Evolutionary conservation across 2,888 invertebrate genomes (phyloP), one percentile per base, ranked within the genome.

Genomic region (Acleris sparsana): DNA sequence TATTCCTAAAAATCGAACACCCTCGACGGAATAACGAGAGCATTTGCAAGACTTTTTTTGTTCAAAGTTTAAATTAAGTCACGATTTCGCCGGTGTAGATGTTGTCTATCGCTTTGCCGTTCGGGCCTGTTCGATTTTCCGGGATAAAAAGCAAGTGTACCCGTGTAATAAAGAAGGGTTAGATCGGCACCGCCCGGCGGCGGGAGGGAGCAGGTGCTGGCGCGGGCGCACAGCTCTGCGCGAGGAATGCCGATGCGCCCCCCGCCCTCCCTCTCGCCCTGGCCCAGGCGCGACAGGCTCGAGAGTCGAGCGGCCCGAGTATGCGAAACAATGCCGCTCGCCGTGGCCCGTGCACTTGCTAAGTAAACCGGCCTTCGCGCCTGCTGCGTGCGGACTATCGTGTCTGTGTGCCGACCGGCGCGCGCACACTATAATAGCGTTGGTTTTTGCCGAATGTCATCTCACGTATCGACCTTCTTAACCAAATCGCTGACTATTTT

Each of bases 271-370:
- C 22, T 3, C 22, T 22, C 58, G 11, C 29, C 39, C 33, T 39
- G 43, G 49, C 13, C 33, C 5, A 22, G n/a, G 52, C 22, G 43
- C 25, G 18, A 39, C 51, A 16, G 49, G 56, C 49, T 17, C 49
- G 49, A 44, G 4, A 48, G 44, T 17, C 49, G 49, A 44, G 4
- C 55, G 44, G 25, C 52, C 56, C 59, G n/a, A 53, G 64, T 60
- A 64, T 59, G 64, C 64, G 64, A 64, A 64, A 64, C 64, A 64
- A 64, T 64, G 64, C 64, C 43, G 59, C 43, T 59, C 53, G 64
- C 64, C 53, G 64, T 64, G 43, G 63, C 48, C 58, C 53, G 53
- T 22, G 53, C 64, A 63, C 63, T 63, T 64, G 64, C 64, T 60
- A 59, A 64, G 49, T 59, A 39, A 59, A 53, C 64, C 53, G 53